phyloP scores from a whole-genome alignment of 2,888 invertebrate species.

The Heliconius aoede region DNA sequence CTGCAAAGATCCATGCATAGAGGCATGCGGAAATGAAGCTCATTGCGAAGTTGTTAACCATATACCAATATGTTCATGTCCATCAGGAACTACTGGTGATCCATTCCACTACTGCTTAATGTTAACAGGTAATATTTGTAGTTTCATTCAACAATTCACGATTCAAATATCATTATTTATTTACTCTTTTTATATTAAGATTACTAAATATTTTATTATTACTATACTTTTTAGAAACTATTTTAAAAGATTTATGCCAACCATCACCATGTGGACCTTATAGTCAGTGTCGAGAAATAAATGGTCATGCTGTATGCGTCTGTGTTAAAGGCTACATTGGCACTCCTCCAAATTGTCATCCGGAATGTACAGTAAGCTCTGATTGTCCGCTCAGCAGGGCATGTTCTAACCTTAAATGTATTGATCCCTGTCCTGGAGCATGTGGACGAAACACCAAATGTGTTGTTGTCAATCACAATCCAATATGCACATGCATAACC shows the following conservation, averaged over 20 bases:
- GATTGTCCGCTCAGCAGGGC: constrained; percentile 88
- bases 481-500: constrained; percentile 85
- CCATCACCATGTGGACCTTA: constrained; percentile 87
- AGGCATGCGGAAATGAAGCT: constrained; percentile 86
- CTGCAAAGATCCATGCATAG: constrained; percentile 89
- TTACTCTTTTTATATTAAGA: too few relatives aligned
- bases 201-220: not conserved
- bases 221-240: constrained; percentile 58
- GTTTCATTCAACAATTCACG: too few relatives aligned
- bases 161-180: too few relatives aligned
- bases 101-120: constrained; percentile 84
- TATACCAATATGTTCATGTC: constrained; percentile 87
- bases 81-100: constrained; percentile 85
- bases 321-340: constrained; percentile 88
- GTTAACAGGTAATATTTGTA: constrained; percentile 60
- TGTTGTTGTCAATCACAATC: constrained; percentile 86
- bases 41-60: constrained; percentile 86
- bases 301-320: constrained; percentile 88
- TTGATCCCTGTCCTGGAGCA: constrained; percentile 89
- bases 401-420: constrained; percentile 90
- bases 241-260: constrained; percentile 64
- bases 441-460: constrained; percentile 86
- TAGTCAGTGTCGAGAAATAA: constrained; percentile 87
- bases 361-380: constrained; percentile 90
- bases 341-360: constrained; percentile 89